A percentile compares a stretch with the other conserved stretches of the same genome.
These are phyloP conservation scores for Meles meles DNA, from an alignment of 2,113 vertebrate species.

Conservation along the genomic window DNA sequence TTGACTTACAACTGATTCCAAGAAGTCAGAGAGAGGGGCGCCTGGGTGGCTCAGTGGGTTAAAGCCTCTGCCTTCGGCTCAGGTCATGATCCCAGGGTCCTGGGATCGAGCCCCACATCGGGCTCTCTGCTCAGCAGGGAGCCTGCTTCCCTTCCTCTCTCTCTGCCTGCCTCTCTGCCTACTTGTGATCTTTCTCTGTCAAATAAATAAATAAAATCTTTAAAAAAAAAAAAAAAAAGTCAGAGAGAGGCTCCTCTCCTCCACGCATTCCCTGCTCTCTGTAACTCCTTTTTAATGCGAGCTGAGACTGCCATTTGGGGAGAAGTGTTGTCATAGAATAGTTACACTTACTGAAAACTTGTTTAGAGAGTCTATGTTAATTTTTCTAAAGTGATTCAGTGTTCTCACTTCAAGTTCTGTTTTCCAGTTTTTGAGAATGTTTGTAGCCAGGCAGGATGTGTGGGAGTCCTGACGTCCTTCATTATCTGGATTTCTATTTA, in stretches of 20 bases:
- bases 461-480: neutral
- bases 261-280: neutral
- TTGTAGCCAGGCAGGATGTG: neutral
- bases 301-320: neutral
- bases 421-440: neutral
- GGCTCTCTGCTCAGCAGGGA: no score
- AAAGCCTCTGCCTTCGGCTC: no score
- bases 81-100: no score
- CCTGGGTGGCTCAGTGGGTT: no score
- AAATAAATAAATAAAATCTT: no score
- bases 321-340: neutral
- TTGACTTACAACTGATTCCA: neutral
- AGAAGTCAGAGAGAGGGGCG: neutral
- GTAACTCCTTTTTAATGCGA: neutral
- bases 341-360: slow-evolving; percentile 24
- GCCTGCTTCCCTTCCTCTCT: no score
- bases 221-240: no score
- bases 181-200: no score
- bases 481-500: neutral
- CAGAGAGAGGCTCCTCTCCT: neutral
- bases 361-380: slow-evolving; percentile 45
- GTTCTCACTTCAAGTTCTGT: slow-evolving; percentile 61
- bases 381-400: slow-evolving; percentile 61
- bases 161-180: no score
- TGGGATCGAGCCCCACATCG: no score